A percentile compares a stretch with the other conserved stretches of the same genome.
phyloP scores from a whole-genome alignment of 2,113 vertebrate genomes.

The Mus musculus region DNA sequence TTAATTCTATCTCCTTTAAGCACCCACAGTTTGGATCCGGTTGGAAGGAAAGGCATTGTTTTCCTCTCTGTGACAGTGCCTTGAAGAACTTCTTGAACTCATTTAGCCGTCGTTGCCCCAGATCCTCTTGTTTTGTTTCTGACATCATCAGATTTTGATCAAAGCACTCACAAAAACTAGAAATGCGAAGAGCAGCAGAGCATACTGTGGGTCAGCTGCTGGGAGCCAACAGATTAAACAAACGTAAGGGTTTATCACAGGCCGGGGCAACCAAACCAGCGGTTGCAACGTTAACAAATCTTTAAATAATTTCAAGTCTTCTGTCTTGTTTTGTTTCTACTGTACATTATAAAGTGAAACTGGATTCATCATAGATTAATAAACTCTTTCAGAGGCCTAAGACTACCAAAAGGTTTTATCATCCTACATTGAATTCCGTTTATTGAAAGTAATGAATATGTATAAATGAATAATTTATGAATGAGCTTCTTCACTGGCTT shows the following conservation, averaged over 20 bases:
- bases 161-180: slow-evolving; percentile 76
- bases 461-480: slow-evolving; percentile 24
- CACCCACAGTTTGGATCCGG: slow-evolving; percentile 68
- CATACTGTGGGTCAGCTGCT: slow-evolving; percentile 64
- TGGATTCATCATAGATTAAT: background rate
- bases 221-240: slow-evolving; percentile 56
- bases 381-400: slow-evolving; percentile 15
- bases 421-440: background rate
- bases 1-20: slow-evolving; percentile 64
- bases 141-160: slow-evolving; percentile 75
- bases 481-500: slow-evolving; percentile 17
- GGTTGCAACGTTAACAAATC: slow-evolving; percentile 63
- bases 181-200: slow-evolving; percentile 42
- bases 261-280: slow-evolving; percentile 15
- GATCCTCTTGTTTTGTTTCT: slow-evolving; percentile 73
- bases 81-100: slow-evolving; percentile 77
- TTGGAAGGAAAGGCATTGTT: slow-evolving; percentile 61
- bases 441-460: slow-evolving; percentile 35
- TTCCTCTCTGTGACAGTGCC: slow-evolving; percentile 67
- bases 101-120: slow-evolving; percentile 74
- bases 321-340: background rate
- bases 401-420: background rate
- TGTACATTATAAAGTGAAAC: slow-evolving; percentile 20
- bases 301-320: slow-evolving; percentile 73
- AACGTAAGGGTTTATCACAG: slow-evolving; percentile 56